Conservation (phyloP, 2,113 vertebrate genomes). For the Pteruthius melanotis region DNA sequence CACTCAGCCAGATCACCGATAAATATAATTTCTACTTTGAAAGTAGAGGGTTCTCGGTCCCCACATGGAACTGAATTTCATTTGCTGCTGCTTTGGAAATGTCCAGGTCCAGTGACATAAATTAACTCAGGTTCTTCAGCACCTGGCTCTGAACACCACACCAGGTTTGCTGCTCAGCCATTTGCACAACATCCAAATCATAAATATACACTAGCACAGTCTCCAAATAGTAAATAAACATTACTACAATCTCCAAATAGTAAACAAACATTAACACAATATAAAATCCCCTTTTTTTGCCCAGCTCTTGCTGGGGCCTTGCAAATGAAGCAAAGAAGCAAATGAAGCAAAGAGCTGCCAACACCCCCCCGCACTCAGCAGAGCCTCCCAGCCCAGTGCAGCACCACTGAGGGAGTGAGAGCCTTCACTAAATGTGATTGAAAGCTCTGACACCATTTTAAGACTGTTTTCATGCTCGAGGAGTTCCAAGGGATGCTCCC, state of each 20-base stretch:
- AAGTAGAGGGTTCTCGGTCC: not conserved
- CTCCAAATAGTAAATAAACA: not conserved
- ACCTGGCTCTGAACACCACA: not conserved
- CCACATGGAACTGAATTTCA: too few relatives aligned
- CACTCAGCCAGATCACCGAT: not conserved
- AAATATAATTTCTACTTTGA: rapidly evolving
- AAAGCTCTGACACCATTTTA: not conserved
- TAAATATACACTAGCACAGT: not conserved
- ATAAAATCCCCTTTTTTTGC: not conserved
- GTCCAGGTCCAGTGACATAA: rapidly evolving
- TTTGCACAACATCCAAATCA: rapidly evolving
- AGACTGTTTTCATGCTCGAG: not conserved
- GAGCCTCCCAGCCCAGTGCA: not conserved
- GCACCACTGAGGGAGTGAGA: not conserved
- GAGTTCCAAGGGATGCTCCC: not conserved
- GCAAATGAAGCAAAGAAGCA: too few relatives aligned
- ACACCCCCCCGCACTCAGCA: not conserved
- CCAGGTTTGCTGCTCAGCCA: not conserved
- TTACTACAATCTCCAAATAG: not conserved
- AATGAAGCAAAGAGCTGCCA: not conserved
- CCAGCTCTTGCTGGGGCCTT: not conserved
- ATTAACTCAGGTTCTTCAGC: too few relatives aligned
- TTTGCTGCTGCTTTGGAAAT: not conserved
- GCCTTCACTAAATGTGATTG: not conserved
- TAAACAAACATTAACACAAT: rapidly evolving